Percentiles rank a stretch among this genome's conserved stretches.
phyloP scores from a whole-genome alignment of 2,797 vertebrate species.

The Gallirallus australis region DNA sequence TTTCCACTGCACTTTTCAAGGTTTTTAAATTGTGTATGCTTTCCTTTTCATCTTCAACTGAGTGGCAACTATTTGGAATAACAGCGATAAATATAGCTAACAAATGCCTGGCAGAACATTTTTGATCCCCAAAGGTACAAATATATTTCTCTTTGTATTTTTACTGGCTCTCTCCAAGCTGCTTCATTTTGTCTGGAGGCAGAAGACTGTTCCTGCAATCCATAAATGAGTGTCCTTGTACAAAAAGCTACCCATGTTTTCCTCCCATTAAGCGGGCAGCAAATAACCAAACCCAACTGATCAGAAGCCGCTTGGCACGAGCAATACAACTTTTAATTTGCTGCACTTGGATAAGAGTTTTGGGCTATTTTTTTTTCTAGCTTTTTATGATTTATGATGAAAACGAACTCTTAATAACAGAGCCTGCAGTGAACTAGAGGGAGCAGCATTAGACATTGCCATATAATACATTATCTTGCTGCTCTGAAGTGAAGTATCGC shows the following conservation, averaged over 20 bases:
- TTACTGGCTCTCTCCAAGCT: not conserved
- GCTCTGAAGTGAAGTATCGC: not conserved
- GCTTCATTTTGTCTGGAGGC: not conserved
- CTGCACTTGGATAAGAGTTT: not conserved
- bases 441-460: not conserved
- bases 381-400: not conserved
- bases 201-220: not conserved
- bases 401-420: not conserved
- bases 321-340: not conserved
- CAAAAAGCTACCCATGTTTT: not conserved
- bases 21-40: not conserved
- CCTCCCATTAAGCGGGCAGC: not conserved
- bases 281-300: not conserved
- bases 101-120: not conserved
- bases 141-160: not conserved
- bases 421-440: not conserved
- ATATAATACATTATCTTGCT: not conserved
- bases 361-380: not conserved
- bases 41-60: slow-evolving; percentile 6
- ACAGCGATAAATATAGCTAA: not conserved
- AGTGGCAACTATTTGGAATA: not conserved
- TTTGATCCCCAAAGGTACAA: not conserved
- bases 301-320: not conserved
- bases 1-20: not conserved
- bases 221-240: not conserved